Conservation (phyloP, 2,797 vertebrate species). For the Pipistrellus nathusii region DNA sequence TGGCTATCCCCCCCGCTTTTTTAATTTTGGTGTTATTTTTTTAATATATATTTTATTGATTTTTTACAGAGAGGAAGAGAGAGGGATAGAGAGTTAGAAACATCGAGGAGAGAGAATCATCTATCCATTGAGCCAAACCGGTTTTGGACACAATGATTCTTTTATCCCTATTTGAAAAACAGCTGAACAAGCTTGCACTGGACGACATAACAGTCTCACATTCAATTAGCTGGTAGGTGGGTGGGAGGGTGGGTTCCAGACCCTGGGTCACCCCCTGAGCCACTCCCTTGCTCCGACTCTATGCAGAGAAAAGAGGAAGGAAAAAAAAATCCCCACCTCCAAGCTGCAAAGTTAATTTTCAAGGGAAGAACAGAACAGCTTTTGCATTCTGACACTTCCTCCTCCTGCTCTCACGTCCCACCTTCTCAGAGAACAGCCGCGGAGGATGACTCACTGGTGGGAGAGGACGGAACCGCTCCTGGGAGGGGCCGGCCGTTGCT, state of each 20-base stretch:
- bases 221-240: not conserved
- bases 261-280: not conserved
- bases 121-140: too few relatives aligned
- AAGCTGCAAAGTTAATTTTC: slow-evolving; percentile 52
- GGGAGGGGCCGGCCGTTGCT: not conserved
- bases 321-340: not conserved
- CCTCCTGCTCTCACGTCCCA: slow-evolving; percentile 53
- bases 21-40: too few relatives aligned
- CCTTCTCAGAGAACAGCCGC: slow-evolving; percentile 55
- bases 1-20: too few relatives aligned
- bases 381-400: slow-evolving; percentile 66
- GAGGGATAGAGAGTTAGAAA: too few relatives aligned
- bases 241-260: not conserved
- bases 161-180: not conserved
- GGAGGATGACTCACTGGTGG: slow-evolving; percentile 48
- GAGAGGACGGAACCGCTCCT: not conserved
- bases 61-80: too few relatives aligned
- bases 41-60: too few relatives aligned
- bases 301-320: not conserved
- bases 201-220: not conserved
- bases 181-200: not conserved
- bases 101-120: too few relatives aligned
- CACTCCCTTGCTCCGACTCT: not conserved
- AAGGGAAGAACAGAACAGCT: slow-evolving; percentile 59
- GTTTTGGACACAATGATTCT: not conserved